Conservation (phyloP, 2,797 vertebrate species). For the Pygocentrus nattereri region DNA sequence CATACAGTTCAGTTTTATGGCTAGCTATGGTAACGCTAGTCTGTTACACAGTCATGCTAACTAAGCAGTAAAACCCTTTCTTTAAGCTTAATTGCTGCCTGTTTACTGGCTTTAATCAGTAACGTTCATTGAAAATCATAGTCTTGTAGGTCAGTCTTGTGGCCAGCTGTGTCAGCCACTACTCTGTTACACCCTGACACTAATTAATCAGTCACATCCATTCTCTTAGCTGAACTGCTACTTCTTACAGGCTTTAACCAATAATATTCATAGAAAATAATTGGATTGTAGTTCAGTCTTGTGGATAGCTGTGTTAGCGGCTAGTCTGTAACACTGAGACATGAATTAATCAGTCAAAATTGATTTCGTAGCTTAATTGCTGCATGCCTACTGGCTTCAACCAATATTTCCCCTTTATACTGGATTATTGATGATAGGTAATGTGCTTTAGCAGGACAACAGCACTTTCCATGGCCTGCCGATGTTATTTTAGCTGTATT, state of each 20-base stretch:
- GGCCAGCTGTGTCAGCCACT: too few species aligned
- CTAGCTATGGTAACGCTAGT: too few species aligned
- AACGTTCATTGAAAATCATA: too few species aligned
- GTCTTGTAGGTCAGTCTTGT: too few species aligned
- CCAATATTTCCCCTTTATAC: not conserved
- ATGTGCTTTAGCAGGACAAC: not conserved
- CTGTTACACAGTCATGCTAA: too few species aligned
- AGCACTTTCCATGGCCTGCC: not conserved
- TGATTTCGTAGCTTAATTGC: conserved; percentile 33
- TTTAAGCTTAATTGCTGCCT: too few species aligned
- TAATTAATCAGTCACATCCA: too few species aligned
- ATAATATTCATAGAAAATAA: not conserved
- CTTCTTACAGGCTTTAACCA: conserved; percentile 1
- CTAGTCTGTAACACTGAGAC: conserved; percentile 4
- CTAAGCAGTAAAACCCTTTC: too few species aligned
- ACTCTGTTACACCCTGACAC: too few species aligned
- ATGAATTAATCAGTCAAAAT: conserved; percentile 38
- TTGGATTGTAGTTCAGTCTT: not conserved
- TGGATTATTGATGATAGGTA: conserved; percentile 9
- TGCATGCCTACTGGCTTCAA: conserved; percentile 8
- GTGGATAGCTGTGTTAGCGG: not conserved
- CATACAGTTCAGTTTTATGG: too few species aligned
- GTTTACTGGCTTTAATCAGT: too few species aligned
- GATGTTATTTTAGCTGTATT: conserved; percentile 17
- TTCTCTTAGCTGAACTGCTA: conserved; percentile 31